Conservation (phyloP, 2,888 invertebrate genomes). For the Listrodromus nycthemerus region DNA sequence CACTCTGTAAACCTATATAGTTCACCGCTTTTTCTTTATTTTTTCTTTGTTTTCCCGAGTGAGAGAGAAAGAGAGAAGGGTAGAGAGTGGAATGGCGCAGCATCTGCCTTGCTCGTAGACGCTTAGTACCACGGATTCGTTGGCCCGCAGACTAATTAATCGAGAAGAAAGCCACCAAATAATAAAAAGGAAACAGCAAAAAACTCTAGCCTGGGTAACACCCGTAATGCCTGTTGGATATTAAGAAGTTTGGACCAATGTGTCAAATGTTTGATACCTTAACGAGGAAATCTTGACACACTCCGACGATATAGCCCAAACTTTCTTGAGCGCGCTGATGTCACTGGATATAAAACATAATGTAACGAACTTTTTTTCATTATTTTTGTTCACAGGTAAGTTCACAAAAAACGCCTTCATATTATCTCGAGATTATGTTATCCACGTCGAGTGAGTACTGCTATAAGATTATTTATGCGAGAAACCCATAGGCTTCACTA, state of each 20-base stretch:
- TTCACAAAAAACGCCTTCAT: neutral
- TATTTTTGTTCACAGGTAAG: slow-evolving; percentile 10
- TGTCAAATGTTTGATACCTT: too few species aligned
- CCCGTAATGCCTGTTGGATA: neutral
- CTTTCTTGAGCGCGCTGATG: too few species aligned
- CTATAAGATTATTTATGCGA: neutral
- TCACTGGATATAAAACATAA: neutral
- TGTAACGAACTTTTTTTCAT: neutral
- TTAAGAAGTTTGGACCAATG: neutral
- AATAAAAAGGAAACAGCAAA: neutral
- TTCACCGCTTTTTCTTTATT: slow-evolving; percentile 60
- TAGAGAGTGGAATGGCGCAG: slow-evolving; percentile 3
- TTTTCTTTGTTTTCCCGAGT: slow-evolving; percentile 26
- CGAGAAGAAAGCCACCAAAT: slow-evolving; percentile 18
- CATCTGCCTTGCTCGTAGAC: slow-evolving; percentile 51
- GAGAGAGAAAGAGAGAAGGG: neutral
- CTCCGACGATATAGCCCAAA: too few species aligned
- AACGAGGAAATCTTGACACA: too few species aligned
- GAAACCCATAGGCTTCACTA: neutral
- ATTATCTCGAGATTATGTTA: neutral
- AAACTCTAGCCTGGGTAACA: neutral
- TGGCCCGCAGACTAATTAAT: slow-evolving; percentile 66
- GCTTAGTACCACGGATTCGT: slow-evolving; percentile 61
- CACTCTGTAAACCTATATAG: slow-evolving; percentile 64
- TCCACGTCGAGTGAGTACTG: slow-evolving; percentile 1